A percentile compares a stretch with the other conserved stretches of the same genome.
Evolutionary conservation across 2,888 invertebrate genomes (phyloP).

Genomic region (Stenurella melanura): DNA sequence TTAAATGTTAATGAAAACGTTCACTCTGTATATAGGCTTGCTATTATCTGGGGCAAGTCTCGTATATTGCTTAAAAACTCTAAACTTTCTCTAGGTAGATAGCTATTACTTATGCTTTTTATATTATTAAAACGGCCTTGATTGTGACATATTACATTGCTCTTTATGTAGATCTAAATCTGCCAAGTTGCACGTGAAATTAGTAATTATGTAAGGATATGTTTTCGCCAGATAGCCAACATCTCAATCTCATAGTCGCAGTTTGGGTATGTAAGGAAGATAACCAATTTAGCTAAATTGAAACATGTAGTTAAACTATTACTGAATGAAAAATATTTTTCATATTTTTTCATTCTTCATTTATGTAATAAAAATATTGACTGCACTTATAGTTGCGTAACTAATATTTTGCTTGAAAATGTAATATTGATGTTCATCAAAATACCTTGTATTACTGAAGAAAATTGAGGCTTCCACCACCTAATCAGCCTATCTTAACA

Average conservation of each 20-base stretch:
- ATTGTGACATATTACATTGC: background rate
- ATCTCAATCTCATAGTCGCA: background rate
- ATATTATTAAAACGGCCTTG: background rate
- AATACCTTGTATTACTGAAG: no score
- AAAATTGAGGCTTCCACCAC: no score
- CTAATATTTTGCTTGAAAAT: no score
- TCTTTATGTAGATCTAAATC: background rate
- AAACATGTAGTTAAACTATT: no score
- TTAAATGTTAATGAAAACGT: background rate
- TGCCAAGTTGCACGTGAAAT: background rate
- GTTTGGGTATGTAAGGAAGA: no score
- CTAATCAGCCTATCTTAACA: no score
- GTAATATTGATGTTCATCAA: no score
- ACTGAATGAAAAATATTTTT: no score
- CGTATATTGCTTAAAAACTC: background rate
- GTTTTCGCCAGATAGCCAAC: background rate
- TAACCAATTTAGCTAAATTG: no score
- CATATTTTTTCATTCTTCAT: no score
- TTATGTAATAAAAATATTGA: no score
- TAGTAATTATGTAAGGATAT: background rate
- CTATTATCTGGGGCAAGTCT: background rate
- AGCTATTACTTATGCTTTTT: background rate
- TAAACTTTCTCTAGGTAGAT: background rate
- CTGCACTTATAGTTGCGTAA: no score
- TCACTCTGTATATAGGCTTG: background rate